These are phyloP conservation scores for Microctonus aethiopoides DNA, from an alignment of 2,888 invertebrate genomes.

Conservation along the genomic window DNA sequence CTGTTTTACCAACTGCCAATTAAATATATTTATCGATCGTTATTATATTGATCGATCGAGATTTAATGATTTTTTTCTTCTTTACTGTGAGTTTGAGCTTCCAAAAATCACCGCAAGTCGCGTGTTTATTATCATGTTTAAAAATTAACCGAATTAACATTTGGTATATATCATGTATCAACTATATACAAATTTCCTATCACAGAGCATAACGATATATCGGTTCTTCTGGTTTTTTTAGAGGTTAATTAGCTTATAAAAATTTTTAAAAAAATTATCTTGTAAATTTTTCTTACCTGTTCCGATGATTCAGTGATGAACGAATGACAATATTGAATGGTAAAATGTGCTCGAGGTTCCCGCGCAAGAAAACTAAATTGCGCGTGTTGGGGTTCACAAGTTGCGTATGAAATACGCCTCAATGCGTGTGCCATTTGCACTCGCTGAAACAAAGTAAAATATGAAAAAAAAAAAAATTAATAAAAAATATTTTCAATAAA, in stretches of 20 bases:
- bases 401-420: conserved; percentile 86
- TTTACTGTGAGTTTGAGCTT: background rate
- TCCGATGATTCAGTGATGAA: conserved; percentile 81
- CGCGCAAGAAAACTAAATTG: conserved; percentile 85
- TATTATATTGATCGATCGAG: background rate
- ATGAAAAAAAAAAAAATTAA: background rate
- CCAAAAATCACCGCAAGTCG: background rate
- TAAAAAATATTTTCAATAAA: background rate
- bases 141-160: background rate
- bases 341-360: conserved; percentile 77
- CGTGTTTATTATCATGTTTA: background rate
- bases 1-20: background rate
- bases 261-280: too few species aligned
- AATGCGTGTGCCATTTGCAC: conserved; percentile 88
- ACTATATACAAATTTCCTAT: too few species aligned
- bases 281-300: conserved; percentile 73
- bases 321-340: conserved; percentile 83
- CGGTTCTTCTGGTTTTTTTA: too few species aligned
- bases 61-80: background rate
- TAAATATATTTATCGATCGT: conserved; percentile 2
- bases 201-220: too few species aligned
- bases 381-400: conserved; percentile 82
- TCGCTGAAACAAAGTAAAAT: conserved; percentile 70
- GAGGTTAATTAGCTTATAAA: too few species aligned
- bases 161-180: too few species aligned